Percentiles rank a stretch among this genome's conserved stretches.
These are phyloP conservation scores for Drepanosiphum platanoidis DNA, from an alignment of 2,888 invertebrate species.

Conservation along the genomic window DNA sequence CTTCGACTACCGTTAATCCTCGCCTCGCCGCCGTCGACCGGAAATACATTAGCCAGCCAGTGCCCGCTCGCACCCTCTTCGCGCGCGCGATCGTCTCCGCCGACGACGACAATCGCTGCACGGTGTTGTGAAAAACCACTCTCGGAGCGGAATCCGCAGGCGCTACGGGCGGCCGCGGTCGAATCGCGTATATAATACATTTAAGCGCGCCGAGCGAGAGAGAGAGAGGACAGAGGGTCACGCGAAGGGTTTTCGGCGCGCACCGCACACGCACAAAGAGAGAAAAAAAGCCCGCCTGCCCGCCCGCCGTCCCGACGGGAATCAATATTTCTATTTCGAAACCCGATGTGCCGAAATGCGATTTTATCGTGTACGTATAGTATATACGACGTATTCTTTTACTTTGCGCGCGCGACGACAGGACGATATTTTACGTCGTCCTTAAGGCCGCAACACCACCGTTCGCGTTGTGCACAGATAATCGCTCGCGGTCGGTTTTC, in stretches of 20 bases:
- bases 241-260: neutral
- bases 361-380: too few species aligned
- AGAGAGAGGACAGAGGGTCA: neutral
- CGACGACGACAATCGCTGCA: too few species aligned
- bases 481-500: too few species aligned
- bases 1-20: neutral
- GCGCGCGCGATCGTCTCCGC: too few species aligned
- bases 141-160: too few species aligned
- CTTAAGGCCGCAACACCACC: too few species aligned
- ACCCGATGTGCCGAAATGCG: neutral
- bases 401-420: neutral
- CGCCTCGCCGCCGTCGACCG: neutral
- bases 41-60: conserved; percentile 6
- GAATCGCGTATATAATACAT: too few species aligned
- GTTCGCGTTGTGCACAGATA: too few species aligned
- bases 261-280: too few species aligned
- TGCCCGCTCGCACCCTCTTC: neutral
- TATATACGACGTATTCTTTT: too few species aligned
- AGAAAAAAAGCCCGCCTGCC: too few species aligned
- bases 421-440: neutral
- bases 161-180: too few species aligned
- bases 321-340: conserved; percentile 16
- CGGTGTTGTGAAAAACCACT: conserved; percentile 6
- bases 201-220: neutral
- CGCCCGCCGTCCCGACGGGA: neutral